Conservation (phyloP, 2,888 invertebrate genomes). For the Diabrotica balteata region DNA sequence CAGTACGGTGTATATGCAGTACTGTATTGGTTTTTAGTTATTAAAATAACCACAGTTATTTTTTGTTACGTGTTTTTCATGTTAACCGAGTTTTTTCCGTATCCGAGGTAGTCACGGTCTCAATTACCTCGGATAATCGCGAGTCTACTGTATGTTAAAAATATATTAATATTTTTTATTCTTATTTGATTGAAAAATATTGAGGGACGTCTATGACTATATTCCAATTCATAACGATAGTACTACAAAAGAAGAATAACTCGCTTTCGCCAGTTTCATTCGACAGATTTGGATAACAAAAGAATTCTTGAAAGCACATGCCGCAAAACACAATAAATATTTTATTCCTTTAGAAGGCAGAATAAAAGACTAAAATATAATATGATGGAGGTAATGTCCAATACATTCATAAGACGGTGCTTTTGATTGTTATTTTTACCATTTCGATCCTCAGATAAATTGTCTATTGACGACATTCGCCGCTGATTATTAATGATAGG, state of each 20-base stretch:
- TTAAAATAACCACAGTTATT: no score
- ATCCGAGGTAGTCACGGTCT: no score
- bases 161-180: no score
- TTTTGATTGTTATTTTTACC: slow-evolving; percentile 26
- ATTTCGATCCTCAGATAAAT: slow-evolving; percentile 23
- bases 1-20: no score
- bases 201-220: slow-evolving; percentile 17
- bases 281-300: slow-evolving; percentile 42
- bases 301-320: slow-evolving; percentile 36
- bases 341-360: slow-evolving; percentile 27
- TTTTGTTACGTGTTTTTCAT: no score
- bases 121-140: no score
- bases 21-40: no score
- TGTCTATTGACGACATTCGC: slow-evolving; percentile 19
- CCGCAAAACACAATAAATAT: slow-evolving; percentile 30
- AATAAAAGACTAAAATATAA: slow-evolving; percentile 29
- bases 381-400: slow-evolving; percentile 29
- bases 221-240: slow-evolving; percentile 27
- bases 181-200: no score
- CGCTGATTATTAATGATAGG: slow-evolving; percentile 21
- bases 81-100: no score
- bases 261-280: slow-evolving; percentile 38
- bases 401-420: slow-evolving; percentile 28
- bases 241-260: slow-evolving; percentile 30
- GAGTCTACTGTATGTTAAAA: no score